Evolutionary conservation across 1,140 invertebrate species (phyloP), one percentile per base, ranked within the genome.

Genomic region (Orchesella cincta): DNA sequence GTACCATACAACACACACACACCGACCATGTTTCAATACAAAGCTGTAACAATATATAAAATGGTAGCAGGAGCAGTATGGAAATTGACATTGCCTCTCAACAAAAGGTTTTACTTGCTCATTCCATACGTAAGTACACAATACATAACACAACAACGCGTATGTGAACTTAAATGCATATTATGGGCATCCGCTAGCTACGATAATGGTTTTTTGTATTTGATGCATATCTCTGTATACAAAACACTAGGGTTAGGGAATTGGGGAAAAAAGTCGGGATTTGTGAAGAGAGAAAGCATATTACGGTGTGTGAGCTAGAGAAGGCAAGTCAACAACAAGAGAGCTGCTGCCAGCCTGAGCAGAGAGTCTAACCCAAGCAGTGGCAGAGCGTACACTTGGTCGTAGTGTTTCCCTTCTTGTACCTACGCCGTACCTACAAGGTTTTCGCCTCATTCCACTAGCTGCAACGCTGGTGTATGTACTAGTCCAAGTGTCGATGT

Each of bases 201-300:
- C 39, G 39, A 46, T 46, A 46, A 46, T 46, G 8, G 39, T 46
- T 46, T 46, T 20, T 46, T 46, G n/a, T n/a, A n/a, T n/a, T n/a
- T n/a, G n/a, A n/a, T n/a, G n/a, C n/a, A n/a, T n/a, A n/a, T n/a
- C 39, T 46, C 39, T 18, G 54, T 57, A 57, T 57, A 33, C 28
- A 33, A 67, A 67, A 67, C 31, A 31, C 62, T 31, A 12, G 62
- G 62, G 31, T 31, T 67, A 67, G 62, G 62, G 31, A 67, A 33
- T 67, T 67, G 26, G 62, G 62, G 62, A 33, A 67, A 57, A 67
- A 67, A 29, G 31, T 67, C 62, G 62, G 62, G 62, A 67, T 67
- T 67, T 67, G 62, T 31, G 62, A 67, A 33, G 62, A 67, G 62
- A 67, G 62, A 67, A 67, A 67, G 62, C 62, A 67, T 12, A n/a